Percentiles rank a stretch among this genome's conserved stretches.
phyloP scores from a whole-genome alignment of 2,797 vertebrate species.

The Pseudochromis fuscus region DNA sequence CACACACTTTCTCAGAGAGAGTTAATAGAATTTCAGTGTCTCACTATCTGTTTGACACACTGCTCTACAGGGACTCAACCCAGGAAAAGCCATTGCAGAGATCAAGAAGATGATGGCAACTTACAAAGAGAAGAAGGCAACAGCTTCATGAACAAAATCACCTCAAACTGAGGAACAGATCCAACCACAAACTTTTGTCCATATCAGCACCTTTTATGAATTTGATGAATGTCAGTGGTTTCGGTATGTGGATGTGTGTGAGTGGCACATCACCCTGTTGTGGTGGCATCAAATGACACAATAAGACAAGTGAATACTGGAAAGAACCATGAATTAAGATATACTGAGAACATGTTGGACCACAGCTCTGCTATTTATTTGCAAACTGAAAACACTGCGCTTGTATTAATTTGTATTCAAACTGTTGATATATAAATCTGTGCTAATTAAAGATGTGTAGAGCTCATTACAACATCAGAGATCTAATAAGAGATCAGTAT shows the following conservation, averaged over 20 bases:
- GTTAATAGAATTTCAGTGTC: slow-evolving; percentile 7
- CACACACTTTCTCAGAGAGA: background rate
- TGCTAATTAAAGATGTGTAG: slow-evolving; percentile 46
- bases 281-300: background rate
- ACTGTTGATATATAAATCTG: slow-evolving; percentile 58
- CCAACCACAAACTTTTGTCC: background rate
- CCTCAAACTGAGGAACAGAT: slow-evolving; percentile 15
- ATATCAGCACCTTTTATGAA: slow-evolving; percentile 29
- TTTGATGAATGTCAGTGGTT: slow-evolving; percentile 3
- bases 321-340: background rate
- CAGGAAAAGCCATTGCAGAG: slow-evolving; percentile 94
- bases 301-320: background rate
- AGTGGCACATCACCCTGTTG: too few relatives aligned
- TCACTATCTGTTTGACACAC: slow-evolving; percentile 24
- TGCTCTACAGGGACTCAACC: slow-evolving; percentile 90
- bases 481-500: background rate
- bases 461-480: background rate
- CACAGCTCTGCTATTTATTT: slow-evolving; percentile 24
- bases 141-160: slow-evolving; percentile 45
- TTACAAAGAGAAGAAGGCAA: slow-evolving; percentile 88
- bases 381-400: background rate
- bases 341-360: slow-evolving; percentile 30
- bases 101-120: slow-evolving; percentile 98
- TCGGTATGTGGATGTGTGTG: slow-evolving; percentile 1
- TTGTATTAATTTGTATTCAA: slow-evolving; percentile 11